Base-by-base conservation (phyloP, 2,797 vertebrate genomes). In the Nyctibius grandis region DNA sequence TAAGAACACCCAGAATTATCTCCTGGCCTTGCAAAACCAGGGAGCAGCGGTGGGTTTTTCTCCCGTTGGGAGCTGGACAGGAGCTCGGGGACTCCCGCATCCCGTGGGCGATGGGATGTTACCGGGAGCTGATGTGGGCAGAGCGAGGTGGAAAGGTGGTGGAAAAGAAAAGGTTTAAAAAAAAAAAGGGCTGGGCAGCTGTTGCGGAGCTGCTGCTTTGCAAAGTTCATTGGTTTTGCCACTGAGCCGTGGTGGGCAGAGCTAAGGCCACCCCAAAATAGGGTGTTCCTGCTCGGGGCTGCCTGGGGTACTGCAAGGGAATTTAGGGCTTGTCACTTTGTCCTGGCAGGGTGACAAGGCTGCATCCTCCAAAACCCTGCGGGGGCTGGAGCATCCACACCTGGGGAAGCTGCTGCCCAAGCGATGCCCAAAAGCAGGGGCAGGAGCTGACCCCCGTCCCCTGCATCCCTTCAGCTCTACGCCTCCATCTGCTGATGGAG, bases 31-130 rank as follows among this genome's bases (percentile, higher is more conserved):
- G 15, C 7, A 12, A 29, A 82, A 74, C 3, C 44, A 11, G 0
- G 0, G 33, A 56, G 11, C 56, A 40, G 11, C 2, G 8, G 2
- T 4, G 15, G 33, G 5, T 7, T n/a, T 84, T 45, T 19, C 40
- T 36, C 25, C 64, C 4, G 0, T 1, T 1, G 16, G 5, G 64
- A 77, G 34, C 15, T 6, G 36, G 45, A 6, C 6, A 6, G 25
- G 65, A 74, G 4, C 84, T 51, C 15, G 4, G 36, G 13, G 33
- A 36, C 11, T 61, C 29, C 74, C 5, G 3, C 48, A 10, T 75
- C 51, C 51, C 6, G 1, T 40, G 47, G 2, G 0, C 0, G 0
- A 0, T 31, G 60, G n/a, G 78, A 38, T 75, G 50, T 9, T 23
- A 6, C 25, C 5, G 3, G 47, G n/a, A 65, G 21, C 38, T 45